Percentiles rank a stretch among this genome's conserved stretches.
Evolutionary conservation across 2,113 vertebrate genomes (phyloP).

Genomic region (Gadus chalcogrammus): DNA sequence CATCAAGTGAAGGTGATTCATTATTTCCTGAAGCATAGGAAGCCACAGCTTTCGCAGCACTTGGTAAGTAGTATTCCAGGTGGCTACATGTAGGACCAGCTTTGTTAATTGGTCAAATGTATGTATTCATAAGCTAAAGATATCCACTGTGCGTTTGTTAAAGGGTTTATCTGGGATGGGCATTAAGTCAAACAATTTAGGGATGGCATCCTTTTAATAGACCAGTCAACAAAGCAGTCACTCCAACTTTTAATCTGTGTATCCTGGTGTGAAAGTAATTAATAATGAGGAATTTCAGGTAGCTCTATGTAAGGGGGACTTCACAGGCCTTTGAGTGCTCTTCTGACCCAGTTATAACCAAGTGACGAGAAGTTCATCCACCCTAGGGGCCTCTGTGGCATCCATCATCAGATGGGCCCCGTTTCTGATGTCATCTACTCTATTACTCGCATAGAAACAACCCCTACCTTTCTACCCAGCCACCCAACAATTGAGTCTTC

Average conservation of each 20-base stretch:
- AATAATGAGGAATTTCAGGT: no score
- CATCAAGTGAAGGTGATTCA: conserved; percentile 71
- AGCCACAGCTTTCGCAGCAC: conserved; percentile 67
- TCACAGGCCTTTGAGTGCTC: not conserved
- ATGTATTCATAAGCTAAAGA: no score
- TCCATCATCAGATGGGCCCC: conserved; percentile 40
- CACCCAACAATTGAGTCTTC: not conserved
- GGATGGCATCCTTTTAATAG: no score
- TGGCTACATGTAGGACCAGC: not conserved
- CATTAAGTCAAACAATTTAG: no score
- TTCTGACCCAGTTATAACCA: conserved; percentile 10
- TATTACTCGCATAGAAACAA: not conserved
- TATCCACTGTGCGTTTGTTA: no score
- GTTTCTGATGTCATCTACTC: conserved; percentile 9
- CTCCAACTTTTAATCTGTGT: no score
- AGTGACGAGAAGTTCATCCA: conserved; percentile 25
- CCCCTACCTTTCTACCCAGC: not conserved
- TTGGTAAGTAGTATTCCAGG: conserved; percentile 55
- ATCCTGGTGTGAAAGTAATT: no score
- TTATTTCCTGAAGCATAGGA: conserved; percentile 69
- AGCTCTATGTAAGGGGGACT: not conserved
- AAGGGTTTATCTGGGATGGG: no score
- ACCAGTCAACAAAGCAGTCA: no score
- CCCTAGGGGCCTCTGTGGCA: conserved; percentile 9
- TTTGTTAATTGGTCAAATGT: no score